Evolutionary conservation across 1,140 invertebrate species (phyloP).

Genomic region (Coenobita brevimanus): DNA sequence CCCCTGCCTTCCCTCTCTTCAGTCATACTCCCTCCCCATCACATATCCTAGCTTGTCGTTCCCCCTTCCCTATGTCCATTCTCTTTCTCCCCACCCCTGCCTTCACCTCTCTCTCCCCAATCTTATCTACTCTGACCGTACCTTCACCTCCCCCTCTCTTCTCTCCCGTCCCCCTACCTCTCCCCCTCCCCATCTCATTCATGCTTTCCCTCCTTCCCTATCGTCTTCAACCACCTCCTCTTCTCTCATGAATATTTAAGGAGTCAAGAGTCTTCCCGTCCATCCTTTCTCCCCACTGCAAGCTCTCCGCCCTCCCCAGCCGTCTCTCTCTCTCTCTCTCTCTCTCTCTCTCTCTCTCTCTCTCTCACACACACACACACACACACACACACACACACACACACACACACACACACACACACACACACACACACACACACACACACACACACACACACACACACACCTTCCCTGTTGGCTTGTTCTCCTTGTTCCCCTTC

Average conservation of each 20-base stretch:
- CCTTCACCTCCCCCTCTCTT: neutral
- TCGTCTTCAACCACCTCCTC: neutral
- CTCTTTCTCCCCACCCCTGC: neutral
- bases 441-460: neutral
- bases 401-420: neutral
- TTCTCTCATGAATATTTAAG: neutral
- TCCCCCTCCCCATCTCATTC: neutral
- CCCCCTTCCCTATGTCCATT: neutral
- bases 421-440: neutral
- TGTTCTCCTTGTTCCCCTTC: neutral
- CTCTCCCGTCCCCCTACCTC: neutral
- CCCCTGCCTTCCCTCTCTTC: no score
- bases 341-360: neutral
- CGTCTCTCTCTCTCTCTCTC: neutral
- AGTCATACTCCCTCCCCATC: no score
- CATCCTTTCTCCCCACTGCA: neutral
- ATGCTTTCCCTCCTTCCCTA: neutral
- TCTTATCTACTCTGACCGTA: neutral
- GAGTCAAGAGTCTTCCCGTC: neutral
- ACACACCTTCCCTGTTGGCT: no score
- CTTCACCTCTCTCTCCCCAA: no score
- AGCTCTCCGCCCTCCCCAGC: neutral
- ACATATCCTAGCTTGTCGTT: no score
- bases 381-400: no score
- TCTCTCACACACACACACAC: no score